Evolutionary conservation across 2,888 invertebrate species (phyloP).

Genomic region (Tenthredo livida): DNA sequence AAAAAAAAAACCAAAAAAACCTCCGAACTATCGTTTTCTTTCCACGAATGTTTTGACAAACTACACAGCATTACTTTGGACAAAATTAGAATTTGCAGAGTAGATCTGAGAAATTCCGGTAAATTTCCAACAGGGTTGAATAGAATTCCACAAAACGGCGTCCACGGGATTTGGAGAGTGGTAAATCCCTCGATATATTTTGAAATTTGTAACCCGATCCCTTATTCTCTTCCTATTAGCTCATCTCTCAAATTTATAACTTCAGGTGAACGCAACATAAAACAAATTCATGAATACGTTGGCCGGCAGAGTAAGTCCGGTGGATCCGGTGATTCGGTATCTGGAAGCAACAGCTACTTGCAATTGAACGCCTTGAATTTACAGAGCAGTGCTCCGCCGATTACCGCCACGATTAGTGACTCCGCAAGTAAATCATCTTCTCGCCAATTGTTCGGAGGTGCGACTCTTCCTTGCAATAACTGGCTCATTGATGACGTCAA

Average conservation of each 20-base stretch:
- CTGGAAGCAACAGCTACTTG: constrained; percentile 59
- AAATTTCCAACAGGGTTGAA: background rate
- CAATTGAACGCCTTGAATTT: constrained; percentile 71
- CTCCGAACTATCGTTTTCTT: background rate
- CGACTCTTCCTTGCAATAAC: constrained; percentile 61
- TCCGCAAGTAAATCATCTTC: constrained; percentile 18
- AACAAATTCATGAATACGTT: constrained; percentile 62
- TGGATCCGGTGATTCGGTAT: constrained; percentile 69
- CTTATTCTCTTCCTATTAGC: constrained; percentile 1
- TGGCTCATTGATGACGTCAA: constrained; percentile 69
- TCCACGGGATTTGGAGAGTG: background rate
- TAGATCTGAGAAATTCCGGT: background rate
- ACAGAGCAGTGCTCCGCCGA: constrained; percentile 67
- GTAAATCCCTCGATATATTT: background rate
- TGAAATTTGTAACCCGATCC: constrained; percentile 12
- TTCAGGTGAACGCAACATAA: constrained; percentile 49
- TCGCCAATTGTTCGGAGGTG: constrained; percentile 33
- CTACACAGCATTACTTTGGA: background rate
- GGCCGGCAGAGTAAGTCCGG: constrained; percentile 73
- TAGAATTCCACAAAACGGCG: background rate
- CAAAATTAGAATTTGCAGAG: background rate
- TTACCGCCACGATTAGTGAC: constrained; percentile 58
- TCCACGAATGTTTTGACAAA: background rate
- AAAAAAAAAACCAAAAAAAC: no score
- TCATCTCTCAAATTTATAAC: constrained; percentile 12